phyloP scores from a whole-genome alignment of 2,888 invertebrate species.

The Zaprionus lineosus region DNA sequence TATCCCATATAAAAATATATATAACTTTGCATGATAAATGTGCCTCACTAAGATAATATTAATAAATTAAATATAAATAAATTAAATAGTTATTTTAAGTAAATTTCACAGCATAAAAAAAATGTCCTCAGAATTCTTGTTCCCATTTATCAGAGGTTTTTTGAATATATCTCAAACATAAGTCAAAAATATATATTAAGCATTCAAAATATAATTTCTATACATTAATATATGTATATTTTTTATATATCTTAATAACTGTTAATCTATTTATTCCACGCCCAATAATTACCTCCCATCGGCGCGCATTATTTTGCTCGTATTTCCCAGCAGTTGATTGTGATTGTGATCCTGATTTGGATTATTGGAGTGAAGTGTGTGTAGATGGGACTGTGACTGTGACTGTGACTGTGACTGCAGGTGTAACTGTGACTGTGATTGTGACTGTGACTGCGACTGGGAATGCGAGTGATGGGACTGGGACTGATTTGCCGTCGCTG shows the following conservation, averaged over 20 bases:
- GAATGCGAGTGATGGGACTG: constrained; percentile 6
- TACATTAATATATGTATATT: too few relatives aligned
- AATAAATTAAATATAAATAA: too few relatives aligned
- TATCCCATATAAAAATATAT: too few relatives aligned
- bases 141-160: too few relatives aligned
- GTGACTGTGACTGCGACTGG: constrained; percentile 2
- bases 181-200: too few relatives aligned
- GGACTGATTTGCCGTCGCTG: constrained; percentile 75
- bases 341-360: constrained; percentile 52
- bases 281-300: constrained; percentile 57
- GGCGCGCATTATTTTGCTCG: constrained; percentile 62
- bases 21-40: too few relatives aligned
- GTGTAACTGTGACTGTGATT: constrained; percentile 9
- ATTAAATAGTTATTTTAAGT: too few relatives aligned
- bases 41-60: too few relatives aligned
- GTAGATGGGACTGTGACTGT: constrained; percentile 16
- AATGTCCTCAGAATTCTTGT: too few relatives aligned
- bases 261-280: background rate
- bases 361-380: constrained; percentile 30
- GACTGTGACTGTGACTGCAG: background rate
- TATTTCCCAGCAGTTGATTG: constrained; percentile 36
- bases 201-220: background rate
- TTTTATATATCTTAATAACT: too few relatives aligned
- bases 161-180: too few relatives aligned
- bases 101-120: too few relatives aligned